Evolutionary conservation across 2,888 invertebrate species (phyloP).

Genomic region (Callinectes sapidus): DNA sequence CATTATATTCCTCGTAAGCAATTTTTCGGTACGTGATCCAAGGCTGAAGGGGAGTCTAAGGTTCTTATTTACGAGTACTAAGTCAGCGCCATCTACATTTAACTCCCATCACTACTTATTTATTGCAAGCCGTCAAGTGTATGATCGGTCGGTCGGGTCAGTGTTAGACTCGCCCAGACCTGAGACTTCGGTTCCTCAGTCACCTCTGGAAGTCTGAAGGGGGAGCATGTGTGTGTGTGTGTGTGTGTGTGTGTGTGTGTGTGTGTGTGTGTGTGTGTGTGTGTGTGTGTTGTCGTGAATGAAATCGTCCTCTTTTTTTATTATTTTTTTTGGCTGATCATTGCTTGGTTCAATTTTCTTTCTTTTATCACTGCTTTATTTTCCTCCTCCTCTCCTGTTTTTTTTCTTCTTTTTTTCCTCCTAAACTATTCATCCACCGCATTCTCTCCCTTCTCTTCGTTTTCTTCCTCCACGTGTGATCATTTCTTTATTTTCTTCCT

Average conservation of each 20-base stretch:
- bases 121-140: not conserved
- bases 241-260: not conserved
- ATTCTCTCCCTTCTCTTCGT: not conserved
- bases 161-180: not conserved
- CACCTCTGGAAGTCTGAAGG: not conserved
- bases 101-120: constrained; percentile 27
- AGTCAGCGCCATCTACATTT: constrained; percentile 34
- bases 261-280: not conserved
- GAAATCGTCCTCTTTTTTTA: not conserved
- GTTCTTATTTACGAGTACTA: constrained; percentile 5
- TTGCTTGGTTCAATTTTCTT: not conserved
- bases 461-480: not conserved
- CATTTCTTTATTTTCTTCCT: not conserved
- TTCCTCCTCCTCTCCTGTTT: not conserved
- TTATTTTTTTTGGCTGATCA: not conserved
- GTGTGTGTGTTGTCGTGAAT: not conserved
- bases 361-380: not conserved
- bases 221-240: not conserved
- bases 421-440: not conserved
- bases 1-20: constrained; percentile 5
- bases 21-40: constrained; percentile 12
- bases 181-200: not conserved
- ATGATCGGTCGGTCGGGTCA: not conserved
- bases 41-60: not conserved
- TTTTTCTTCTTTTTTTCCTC: not conserved